Evolutionary conservation across 2,113 vertebrate genomes (phyloP).

Genomic region (Strix uralensis): DNA sequence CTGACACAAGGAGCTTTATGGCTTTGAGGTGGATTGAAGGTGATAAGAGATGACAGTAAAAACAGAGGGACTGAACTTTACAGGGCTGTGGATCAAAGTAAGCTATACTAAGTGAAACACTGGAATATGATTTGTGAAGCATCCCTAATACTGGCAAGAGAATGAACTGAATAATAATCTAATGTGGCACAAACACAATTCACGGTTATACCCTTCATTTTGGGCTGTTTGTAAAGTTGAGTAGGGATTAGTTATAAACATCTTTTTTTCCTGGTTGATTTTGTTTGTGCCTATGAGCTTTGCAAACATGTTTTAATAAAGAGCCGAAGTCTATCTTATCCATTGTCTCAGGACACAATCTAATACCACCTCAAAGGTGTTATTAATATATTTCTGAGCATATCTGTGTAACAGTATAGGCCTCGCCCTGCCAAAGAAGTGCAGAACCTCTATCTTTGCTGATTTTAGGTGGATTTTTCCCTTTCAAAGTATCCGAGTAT

Average conservation of each 20-base stretch:
- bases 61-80: background rate
- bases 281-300: background rate
- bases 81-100: background rate
- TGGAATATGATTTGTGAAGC: background rate
- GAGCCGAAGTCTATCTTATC: background rate
- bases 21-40: background rate
- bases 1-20: background rate
- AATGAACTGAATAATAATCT: background rate
- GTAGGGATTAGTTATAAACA: background rate
- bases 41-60: background rate
- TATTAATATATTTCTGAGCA: background rate
- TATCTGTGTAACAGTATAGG: background rate
- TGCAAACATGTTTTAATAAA: background rate
- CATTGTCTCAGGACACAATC: background rate
- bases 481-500: background rate
- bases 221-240: background rate
- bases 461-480: background rate
- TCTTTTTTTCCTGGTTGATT: background rate
- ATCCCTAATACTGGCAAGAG: background rate
- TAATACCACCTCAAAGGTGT: background rate
- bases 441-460: background rate
- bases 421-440: background rate
- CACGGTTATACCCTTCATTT: background rate
- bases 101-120: background rate
- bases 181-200: background rate